phyloP scores from a whole-genome alignment of 2,888 invertebrate species.

The Chromoteleia sp. region DNA sequence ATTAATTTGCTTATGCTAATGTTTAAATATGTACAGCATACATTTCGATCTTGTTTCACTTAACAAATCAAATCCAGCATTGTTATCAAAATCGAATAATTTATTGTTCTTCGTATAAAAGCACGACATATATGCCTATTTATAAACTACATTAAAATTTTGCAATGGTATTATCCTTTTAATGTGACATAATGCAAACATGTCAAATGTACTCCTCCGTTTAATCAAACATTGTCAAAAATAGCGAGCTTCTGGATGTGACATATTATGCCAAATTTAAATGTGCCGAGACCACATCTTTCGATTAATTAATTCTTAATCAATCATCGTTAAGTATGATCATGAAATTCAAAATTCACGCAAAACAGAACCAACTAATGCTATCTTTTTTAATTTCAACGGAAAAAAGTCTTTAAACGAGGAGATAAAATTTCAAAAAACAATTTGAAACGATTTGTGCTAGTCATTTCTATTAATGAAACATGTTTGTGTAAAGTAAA shows the following conservation, averaged over 20 bases:
- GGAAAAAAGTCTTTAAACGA: no score
- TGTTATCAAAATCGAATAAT: slow-evolving; percentile 1
- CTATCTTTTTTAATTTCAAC: no score
- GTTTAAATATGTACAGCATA: slow-evolving; percentile 36
- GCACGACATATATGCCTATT: background rate
- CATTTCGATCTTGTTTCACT: slow-evolving; percentile 16
- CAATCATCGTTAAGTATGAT: slow-evolving; percentile 35
- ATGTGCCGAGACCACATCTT: slow-evolving; percentile 21
- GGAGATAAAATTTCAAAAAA: no score
- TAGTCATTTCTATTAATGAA: no score
- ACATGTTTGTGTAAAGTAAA: no score
- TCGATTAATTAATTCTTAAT: slow-evolving; percentile 39
- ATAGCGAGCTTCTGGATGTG: slow-evolving; percentile 45
- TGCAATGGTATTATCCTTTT: slow-evolving; percentile 1
- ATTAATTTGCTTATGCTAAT: slow-evolving; percentile 64
- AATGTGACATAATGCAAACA: slow-evolving; percentile 15
- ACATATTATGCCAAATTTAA: slow-evolving; percentile 45
- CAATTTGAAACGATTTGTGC: no score
- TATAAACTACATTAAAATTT: slow-evolving; percentile 7
- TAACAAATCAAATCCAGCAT: slow-evolving; percentile 20
- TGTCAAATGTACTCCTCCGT: slow-evolving; percentile 17
- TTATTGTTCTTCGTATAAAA: background rate
- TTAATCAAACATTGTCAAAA: slow-evolving; percentile 53
- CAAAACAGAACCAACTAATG: no score
- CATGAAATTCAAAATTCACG: no score